phyloP scores from a whole-genome alignment of 2,113 vertebrate genomes.

The Cyprinodon brontotheroides region DNA sequence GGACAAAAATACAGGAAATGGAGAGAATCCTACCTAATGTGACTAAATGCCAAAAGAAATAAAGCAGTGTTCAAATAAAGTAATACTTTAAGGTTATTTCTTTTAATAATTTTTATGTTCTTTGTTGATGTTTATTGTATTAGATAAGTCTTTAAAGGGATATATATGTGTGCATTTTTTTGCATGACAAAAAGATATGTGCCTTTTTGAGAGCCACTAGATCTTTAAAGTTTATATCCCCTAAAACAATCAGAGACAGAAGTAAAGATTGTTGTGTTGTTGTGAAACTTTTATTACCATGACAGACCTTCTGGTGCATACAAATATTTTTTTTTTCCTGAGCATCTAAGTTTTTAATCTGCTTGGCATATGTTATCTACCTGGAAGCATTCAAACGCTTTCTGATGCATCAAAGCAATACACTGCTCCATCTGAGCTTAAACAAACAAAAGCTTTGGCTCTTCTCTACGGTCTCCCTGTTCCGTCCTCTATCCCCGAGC shows the following conservation, averaged over 20 bases:
- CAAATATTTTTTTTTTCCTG: constrained; percentile 10
- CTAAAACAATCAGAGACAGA: background rate
- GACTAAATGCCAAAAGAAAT: too few relatives aligned
- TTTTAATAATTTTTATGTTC: too few relatives aligned
- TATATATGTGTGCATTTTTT: too few relatives aligned
- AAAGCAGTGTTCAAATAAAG: too few relatives aligned
- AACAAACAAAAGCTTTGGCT: constrained; percentile 40
- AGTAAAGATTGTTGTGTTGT: background rate
- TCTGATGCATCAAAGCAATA: constrained; percentile 8
- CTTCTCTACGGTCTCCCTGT: background rate
- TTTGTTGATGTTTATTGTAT: too few relatives aligned
- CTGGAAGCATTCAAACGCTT: constrained; percentile 13
- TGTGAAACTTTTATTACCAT: background rate
- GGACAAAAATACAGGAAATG: too few relatives aligned
- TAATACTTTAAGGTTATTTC: too few relatives aligned
- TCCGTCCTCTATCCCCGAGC: background rate
- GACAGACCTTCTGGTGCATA: constrained; percentile 2
- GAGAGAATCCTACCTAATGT: too few relatives aligned
- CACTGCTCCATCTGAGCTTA: constrained; percentile 21
- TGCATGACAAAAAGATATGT: background rate
- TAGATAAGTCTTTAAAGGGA: too few relatives aligned
- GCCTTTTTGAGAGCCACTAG: background rate
- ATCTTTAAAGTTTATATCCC: background rate
- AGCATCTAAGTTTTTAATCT: constrained; percentile 29
- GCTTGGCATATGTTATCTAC: constrained; percentile 11